Evolutionary conservation across 2,113 vertebrate genomes (phyloP).

Genomic region (Cebus imitator): DNA sequence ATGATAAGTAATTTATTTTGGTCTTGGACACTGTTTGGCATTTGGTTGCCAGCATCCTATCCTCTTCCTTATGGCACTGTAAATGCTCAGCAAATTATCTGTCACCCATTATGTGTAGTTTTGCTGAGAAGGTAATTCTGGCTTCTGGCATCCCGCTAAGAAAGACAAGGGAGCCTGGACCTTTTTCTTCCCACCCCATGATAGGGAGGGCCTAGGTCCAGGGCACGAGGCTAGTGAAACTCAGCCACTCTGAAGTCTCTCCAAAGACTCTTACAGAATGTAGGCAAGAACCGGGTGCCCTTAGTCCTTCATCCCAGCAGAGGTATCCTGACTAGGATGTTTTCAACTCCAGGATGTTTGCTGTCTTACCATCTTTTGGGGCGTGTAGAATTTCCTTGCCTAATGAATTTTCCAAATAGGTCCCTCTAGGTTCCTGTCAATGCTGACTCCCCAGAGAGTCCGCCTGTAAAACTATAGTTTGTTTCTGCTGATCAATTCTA

Average conservation of each 20-base stretch:
- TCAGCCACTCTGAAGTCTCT: not conserved
- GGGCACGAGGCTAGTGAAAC: not conserved
- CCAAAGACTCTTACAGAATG: not conserved
- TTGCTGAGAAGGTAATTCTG: not conserved
- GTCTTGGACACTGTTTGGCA: not conserved
- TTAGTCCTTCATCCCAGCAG: not conserved
- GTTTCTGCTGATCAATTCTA: not conserved
- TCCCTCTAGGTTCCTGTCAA: not conserved
- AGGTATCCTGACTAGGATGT: not conserved
- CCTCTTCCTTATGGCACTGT: not conserved
- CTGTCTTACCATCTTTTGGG: not conserved
- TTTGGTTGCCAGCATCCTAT: not conserved
- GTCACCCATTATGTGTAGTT: not conserved
- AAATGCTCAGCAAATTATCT: not conserved
- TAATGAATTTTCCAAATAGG: not conserved
- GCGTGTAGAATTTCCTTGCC: not conserved
- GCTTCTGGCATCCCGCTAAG: not conserved
- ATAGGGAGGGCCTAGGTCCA: not conserved
- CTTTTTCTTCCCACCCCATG: not conserved
- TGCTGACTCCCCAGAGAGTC: not conserved
- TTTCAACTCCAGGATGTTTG: not conserved
- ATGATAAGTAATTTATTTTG: not conserved
- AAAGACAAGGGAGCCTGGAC: not conserved
- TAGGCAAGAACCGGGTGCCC: not conserved
- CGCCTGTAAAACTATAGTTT: not conserved